Conservation (phyloP, 1,140 invertebrate genomes). For the Gryllus bimaculatus region DNA sequence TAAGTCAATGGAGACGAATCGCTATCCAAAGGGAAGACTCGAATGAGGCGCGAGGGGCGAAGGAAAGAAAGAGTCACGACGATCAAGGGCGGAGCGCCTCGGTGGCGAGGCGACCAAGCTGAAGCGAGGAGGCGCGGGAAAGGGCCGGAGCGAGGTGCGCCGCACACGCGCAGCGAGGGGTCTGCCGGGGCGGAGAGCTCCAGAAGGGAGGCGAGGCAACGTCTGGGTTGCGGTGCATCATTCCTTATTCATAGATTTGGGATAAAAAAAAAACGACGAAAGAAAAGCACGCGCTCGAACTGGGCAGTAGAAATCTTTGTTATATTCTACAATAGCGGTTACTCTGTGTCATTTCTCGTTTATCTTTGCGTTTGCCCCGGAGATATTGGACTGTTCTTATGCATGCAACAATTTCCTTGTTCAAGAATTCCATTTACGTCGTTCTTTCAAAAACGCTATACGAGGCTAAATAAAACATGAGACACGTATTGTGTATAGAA, state of each 20-base stretch:
- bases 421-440: constrained; percentile 4
- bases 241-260: constrained; percentile 1
- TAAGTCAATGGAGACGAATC: too few relatives aligned
- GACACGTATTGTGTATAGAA: not conserved
- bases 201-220: not conserved
- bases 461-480: not conserved
- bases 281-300: not conserved
- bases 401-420: constrained; percentile 4
- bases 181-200: not conserved
- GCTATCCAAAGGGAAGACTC: too few relatives aligned
- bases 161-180: not conserved
- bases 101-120: too few relatives aligned
- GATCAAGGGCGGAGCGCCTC: too few relatives aligned
- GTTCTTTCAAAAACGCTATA: constrained; percentile 1
- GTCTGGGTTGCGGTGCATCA: not conserved
- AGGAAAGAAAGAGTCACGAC: too few relatives aligned
- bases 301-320: constrained; percentile 1
- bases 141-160: not conserved
- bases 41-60: too few relatives aligned
- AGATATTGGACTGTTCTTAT: not conserved
- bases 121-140: not conserved
- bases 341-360: constrained; percentile 4
- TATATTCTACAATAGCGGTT: not conserved
- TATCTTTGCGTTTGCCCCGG: not conserved
- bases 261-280: not conserved